These are phyloP conservation scores for Drosophila lutescens DNA, from an alignment of 2,888 invertebrate genomes.

Conservation along the genomic window DNA sequence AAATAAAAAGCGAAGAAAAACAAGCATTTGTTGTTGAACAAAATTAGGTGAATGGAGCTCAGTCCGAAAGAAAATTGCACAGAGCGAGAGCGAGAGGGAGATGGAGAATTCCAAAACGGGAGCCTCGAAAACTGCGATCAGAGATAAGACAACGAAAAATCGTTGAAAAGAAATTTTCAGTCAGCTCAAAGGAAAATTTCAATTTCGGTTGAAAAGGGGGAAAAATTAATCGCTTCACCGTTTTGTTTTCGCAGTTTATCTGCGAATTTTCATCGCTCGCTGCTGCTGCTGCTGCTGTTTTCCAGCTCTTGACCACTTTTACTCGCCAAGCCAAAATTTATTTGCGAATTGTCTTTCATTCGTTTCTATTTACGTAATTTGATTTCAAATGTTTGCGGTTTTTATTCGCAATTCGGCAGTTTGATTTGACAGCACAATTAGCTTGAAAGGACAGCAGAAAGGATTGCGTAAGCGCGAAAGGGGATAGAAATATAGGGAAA, in stretches of 20 bases:
- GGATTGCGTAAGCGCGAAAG: slow-evolving; percentile 24
- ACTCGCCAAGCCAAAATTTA: slow-evolving; percentile 41
- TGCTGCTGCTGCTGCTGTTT: slow-evolving; percentile 9
- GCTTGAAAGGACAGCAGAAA: slow-evolving; percentile 42
- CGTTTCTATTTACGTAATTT: slow-evolving; percentile 40
- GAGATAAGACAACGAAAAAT: slow-evolving; percentile 41
- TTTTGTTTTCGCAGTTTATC: slow-evolving; percentile 48
- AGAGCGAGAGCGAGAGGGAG: slow-evolving; percentile 18
- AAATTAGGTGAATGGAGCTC: slow-evolving; percentile 79
- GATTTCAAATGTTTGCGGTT: slow-evolving; percentile 5
- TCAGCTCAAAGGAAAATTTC: not conserved
- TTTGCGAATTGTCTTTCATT: slow-evolving; percentile 43
- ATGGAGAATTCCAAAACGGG: slow-evolving; percentile 36
- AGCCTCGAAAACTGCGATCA: slow-evolving; percentile 34
- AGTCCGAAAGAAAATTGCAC: slow-evolving; percentile 12
- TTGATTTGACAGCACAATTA: slow-evolving; percentile 69
- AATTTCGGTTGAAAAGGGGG: slow-evolving; percentile 11
- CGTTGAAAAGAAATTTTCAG: slow-evolving; percentile 42
- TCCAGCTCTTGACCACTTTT: slow-evolving; percentile 29
- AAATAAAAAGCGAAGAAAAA: slow-evolving; percentile 44
- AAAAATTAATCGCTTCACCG: slow-evolving; percentile 40
- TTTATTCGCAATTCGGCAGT: slow-evolving; percentile 19
- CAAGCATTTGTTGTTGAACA: slow-evolving; percentile 46
- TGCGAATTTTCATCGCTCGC: slow-evolving; percentile 24
- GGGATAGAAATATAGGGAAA: slow-evolving; percentile 1